Base-by-base conservation (phyloP, 2,888 invertebrate genomes). In the Chymomyza amoena region DNA sequence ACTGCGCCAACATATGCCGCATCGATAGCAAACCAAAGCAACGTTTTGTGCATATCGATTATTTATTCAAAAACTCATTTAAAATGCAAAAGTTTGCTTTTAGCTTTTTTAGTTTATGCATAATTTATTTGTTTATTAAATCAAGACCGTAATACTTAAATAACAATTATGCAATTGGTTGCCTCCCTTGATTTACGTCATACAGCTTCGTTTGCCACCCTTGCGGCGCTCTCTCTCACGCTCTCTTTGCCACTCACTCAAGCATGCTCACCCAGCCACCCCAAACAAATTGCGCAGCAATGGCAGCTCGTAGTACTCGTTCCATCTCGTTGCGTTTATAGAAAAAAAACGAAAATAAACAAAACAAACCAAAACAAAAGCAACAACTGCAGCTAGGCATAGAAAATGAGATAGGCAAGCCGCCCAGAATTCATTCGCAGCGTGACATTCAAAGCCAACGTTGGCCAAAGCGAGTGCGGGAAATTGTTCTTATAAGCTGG, bases 341-440 rank as follows among this genome's bases (percentile, higher is more conserved):
- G 57, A 62, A 57, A 62, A 57, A 62, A 25, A 73, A 52, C 45
- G 51, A 59, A 32, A 56, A 20, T 6, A 45, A 45, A 45, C 52
- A 70, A 61, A 73, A 64, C 57, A 56, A 69, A 9, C 20, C 69
- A 60, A 51, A 64, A 62, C 25, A 66, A 61, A 45, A 56, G 6
- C 10, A 52, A 59, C 63, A 59, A 52, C 52, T 63, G 60, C 62
- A 69, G 69, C 59, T 64, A 64, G 56, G 61, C 62, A 32, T 52
- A 56, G 61, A 69, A 84, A 72, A 75, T 76, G 70, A 79, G 63
- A 71, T 77, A 82, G 77, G 67, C 73, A 45, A 75, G 69, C 68
- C 72, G 76, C 65, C 63, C 51, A 57, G 61, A 61, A 67, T 68
- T 72, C 64, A 60, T 62, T 64, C 64, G 60, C 74, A 84, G 52